A percentile compares a stretch with the other conserved stretches of the same genome.
Evolutionary conservation across 2,888 invertebrate species (phyloP).

Genomic region (Caenorhabditis sp.): DNA sequence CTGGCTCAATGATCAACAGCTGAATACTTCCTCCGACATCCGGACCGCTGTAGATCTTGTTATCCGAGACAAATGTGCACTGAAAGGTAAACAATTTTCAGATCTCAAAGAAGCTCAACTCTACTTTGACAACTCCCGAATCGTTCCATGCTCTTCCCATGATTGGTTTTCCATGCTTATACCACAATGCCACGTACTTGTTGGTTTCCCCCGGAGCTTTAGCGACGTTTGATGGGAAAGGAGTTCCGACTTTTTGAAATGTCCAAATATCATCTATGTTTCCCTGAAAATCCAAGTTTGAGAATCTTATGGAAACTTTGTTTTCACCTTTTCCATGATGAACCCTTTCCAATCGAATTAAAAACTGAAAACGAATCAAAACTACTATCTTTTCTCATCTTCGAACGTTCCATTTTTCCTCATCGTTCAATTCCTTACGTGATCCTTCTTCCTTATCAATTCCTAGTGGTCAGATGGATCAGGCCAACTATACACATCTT

Average conservation of each 20-base stretch:
- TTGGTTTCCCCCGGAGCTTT: slow-evolving; percentile 67
- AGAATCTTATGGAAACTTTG: background rate
- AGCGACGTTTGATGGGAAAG: slow-evolving; percentile 60
- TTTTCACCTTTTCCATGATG: slow-evolving; percentile 43
- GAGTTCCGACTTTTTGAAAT: slow-evolving; percentile 67
- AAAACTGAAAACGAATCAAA: slow-evolving; percentile 18
- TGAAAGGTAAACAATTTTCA: slow-evolving; percentile 13
- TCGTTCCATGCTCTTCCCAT: slow-evolving; percentile 72
- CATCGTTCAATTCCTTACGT: background rate
- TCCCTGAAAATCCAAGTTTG: slow-evolving; percentile 22
- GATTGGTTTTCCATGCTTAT: slow-evolving; percentile 66
- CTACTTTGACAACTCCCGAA: slow-evolving; percentile 66
- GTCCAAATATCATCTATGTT: slow-evolving; percentile 67
- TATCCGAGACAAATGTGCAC: slow-evolving; percentile 63
- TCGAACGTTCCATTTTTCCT: background rate
- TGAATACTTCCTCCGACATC: slow-evolving; percentile 70
- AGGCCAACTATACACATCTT: background rate
- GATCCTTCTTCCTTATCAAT: background rate
- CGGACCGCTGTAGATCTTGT: slow-evolving; percentile 54
- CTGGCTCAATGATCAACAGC: slow-evolving; percentile 53
- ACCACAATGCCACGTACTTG: slow-evolving; percentile 70
- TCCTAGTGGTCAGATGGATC: slow-evolving; percentile 8
- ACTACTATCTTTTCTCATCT: background rate
- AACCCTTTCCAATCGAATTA: slow-evolving; percentile 41
- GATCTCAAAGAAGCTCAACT: background rate